Evolutionary conservation across 2,113 vertebrate species (phyloP), one percentile per base, ranked within the genome.

Genomic region (Centropus bengalensis): DNA sequence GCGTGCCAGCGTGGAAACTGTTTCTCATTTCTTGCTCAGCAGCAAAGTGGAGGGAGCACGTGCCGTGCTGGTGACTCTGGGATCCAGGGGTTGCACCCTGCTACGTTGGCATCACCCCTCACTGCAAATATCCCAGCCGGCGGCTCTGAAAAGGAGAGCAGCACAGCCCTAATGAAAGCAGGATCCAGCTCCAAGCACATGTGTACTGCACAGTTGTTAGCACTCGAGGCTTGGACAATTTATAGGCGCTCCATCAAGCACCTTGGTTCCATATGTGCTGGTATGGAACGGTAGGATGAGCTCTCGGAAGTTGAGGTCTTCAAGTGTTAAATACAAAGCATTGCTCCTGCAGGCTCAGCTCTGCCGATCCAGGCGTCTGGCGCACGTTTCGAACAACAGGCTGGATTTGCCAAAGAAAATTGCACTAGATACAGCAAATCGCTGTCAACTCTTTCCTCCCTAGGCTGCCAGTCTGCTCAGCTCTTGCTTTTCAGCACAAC

Each of bases 391-490:
- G 23, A 70, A 14, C 91, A 83, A 71, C 91, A 45, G 88, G 36
- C 75, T 62, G 85, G 40, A 6, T 88, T 73, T 93, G 96, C 96
- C 95, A 89, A 93, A 47, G 75, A 89, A 60, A 87, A 79, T 87
- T 59, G 82, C 14, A 11, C 93, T 87, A 2, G 54, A 28, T 87
- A 11, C 68, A 68, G 92, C 93, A 66, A 58, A 38, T 15, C 66
- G 82, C 95, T 95, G 92, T 82, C 95, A 80, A 28, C 93, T 96
- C 92, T 89, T 82, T 88, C 85, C 88, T 96, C 87, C 70, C 91
- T 89, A 12, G 1, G 0, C 87, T 24, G 52, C 38, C 1, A 1
- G 27, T 10, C 59, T 44, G 71, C 47, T 78, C 32, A 51, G 3
- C 76, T 44, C 76, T 38, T 22, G 69, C 55, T 91, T 42, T 26